Evolutionary conservation across 2,113 vertebrate genomes (phyloP), one percentile per base, ranked within the genome.

Genomic region (Pantherophis guttatus): DNA sequence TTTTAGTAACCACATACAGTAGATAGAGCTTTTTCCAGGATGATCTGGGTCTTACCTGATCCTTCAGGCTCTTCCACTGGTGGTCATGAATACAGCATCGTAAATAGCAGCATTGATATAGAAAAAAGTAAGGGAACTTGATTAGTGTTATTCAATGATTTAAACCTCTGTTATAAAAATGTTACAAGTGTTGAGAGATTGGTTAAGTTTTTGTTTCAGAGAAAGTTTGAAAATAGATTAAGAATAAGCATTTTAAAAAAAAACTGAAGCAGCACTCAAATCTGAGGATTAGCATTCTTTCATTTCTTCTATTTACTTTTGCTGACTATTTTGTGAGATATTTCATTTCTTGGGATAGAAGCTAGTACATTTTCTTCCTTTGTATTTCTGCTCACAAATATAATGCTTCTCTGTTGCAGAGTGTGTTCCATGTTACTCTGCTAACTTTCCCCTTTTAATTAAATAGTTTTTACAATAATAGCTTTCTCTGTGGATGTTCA

Each of bases 401-500:
- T 26, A 26, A 62, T 15, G 86, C 0, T 26, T 1, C 26, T 95
- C 48, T 91, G 85, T 95, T 93, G 92, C 29, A 48, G 33, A 44
- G 24, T 58, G 50, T 58, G 54, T 87, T 70, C 92, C 12, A 39
- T 19, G 94, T 93, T 33, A 95, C 91, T 96, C 4, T 15, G 87
- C 1, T 33, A 29, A 92, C 92, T 90, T 57, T 12, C 55, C 1
- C 85, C 19, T 81, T 10, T 88, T 96, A 48, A 3, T 87, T 52
- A 58, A 1, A 0, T 93, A 53, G 57, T 10, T 94, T 58, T 87
- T 94, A 54, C 33, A 87, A 29, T 93, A 90, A 89, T 89, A 50
- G 44, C 75, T 95, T 96, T 55, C 52, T 39, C 5, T 55, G 59
- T 95, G 95, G 44, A 93, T 11, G 4, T 24, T 26, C 8, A 44